Evolutionary conservation across 1,140 invertebrate genomes (phyloP), one percentile per base, ranked within the genome.

Genomic region (Lordiphosa collinella): DNA sequence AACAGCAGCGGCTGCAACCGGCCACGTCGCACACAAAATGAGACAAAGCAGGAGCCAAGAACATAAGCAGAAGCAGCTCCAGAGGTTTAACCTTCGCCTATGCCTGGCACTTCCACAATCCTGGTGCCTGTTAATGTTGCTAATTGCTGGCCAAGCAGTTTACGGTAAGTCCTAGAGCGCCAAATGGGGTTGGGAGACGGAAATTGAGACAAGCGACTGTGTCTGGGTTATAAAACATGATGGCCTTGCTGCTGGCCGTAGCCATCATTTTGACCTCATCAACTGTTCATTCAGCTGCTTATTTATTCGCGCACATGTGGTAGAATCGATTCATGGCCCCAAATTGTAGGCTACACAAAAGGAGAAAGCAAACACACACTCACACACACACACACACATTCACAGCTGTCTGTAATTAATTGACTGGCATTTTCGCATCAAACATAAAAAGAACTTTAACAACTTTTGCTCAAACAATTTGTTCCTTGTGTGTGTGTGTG

Each of bases 71-170:
- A 52, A 49, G 48, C 51, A 38, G 48, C 51, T 35, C 49, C 52
- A 51, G 54, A 52, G 65, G 50, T 56, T 69, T 36, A 61, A 38
- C 49, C 60, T 9, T 16, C 36, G 57, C 57, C 61, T 46, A 50
- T 14, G 50, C 38, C 52, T 37, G 34, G 31, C 63, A 43, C 14
- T 35, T 22, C 10, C 41, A 44, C 22, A 38, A 11, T 13, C 56
- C 38, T 65, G 59, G 46, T 72, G 65, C 50, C 52, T 66, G 56
- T 51, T 84, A 65, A 85, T 78, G 57, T 44, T 84, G 64, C 79
- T 84, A 84, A 84, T 84, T 84, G 79, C 73, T 78, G 79, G 60
- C 54, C 64, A 78, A 47, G 74, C 72, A 73, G 68, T 85, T 85
- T 78, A 79, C 67, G 78, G 78, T 84, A 85, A 84, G 78, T 84